These are phyloP conservation scores for Heliocidaris tuberculata DNA, from an alignment of 35 echinoderm and acorn worm species.

Conservation along the genomic window DNA sequence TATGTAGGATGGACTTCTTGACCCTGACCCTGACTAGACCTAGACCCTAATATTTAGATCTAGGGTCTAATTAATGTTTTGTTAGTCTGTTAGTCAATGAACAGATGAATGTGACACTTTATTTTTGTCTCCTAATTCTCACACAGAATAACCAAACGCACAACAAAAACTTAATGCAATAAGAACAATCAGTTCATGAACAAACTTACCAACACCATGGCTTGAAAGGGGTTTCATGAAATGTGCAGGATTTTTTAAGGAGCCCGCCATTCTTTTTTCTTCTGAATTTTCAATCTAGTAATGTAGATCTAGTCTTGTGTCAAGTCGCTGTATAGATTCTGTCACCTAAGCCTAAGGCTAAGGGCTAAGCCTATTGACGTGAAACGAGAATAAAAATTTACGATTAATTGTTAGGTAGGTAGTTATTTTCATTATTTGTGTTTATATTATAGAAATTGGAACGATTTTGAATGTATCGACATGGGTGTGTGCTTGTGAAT, in stretches of 20 bases:
- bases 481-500: background rate
- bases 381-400: no score
- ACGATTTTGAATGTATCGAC: background rate
- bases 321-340: no score
- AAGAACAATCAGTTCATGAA: background rate
- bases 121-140: background rate
- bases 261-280: background rate
- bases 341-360: no score
- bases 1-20: no score
- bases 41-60: no score
- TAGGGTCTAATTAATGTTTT: no score
- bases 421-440: background rate
- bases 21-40: no score
- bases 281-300: background rate
- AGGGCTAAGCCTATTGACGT: no score
- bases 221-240: conserved; percentile 20
- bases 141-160: background rate
- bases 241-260: conserved; percentile 24
- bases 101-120: no score
- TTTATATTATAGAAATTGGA: background rate
- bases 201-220: background rate
- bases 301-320: no score
- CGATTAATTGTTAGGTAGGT: background rate
- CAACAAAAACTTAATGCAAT: background rate
- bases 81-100: no score